Evolutionary conservation across 2,113 vertebrate species (phyloP).

Genomic region (Shinisaurus crocodilurus): DNA sequence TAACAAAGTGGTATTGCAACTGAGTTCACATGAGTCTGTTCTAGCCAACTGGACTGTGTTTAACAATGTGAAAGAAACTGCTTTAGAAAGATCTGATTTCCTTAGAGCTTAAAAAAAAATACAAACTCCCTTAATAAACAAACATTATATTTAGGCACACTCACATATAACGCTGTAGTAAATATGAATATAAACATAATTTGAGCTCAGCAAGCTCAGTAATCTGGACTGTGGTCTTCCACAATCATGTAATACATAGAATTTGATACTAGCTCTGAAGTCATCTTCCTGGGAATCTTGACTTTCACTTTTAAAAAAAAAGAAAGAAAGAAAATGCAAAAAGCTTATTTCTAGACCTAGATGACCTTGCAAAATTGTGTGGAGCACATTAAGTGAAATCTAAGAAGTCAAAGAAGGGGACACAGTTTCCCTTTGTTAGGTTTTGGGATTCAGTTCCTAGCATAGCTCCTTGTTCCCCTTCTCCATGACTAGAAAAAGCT

Average conservation of each 20-base stretch:
- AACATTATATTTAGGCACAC: neutral
- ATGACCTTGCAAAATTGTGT: neutral
- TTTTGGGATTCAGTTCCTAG: neutral
- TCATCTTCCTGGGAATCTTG: neutral
- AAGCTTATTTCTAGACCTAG: too few relatives aligned
- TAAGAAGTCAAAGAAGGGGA: neutral
- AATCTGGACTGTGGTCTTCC: neutral
- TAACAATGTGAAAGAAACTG: neutral
- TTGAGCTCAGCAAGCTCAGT: neutral
- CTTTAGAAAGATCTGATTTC: fast-evolving
- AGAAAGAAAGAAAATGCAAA: neutral
- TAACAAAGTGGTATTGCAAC: neutral
- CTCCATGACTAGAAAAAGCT: neutral
- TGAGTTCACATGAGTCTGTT: fast-evolving
- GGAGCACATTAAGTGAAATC: neutral
- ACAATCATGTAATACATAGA: neutral
- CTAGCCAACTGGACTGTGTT: neutral
- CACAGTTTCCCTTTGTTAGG: neutral
- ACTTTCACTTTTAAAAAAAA: neutral
- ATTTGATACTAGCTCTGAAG: neutral
- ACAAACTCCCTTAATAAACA: neutral
- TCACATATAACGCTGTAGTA: neutral
- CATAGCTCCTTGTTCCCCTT: neutral
- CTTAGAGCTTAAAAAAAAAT: neutral
- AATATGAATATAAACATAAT: neutral